Conservation (phyloP, 2,113 vertebrate genomes). For the Lonchura striata region DNA sequence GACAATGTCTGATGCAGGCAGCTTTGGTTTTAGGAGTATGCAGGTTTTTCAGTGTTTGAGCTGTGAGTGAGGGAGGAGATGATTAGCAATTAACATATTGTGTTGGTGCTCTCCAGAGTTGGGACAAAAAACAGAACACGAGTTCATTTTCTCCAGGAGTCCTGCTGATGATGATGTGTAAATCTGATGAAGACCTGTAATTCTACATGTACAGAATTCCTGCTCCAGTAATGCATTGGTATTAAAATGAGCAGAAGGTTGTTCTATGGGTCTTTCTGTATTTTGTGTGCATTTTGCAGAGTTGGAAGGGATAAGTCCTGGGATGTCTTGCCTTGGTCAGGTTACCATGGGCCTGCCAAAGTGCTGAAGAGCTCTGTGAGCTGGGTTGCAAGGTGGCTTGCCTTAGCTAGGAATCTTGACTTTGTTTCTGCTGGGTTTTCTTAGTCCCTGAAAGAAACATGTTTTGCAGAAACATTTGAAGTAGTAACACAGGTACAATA, state of each 20-base stretch:
- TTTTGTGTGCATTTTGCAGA: constrained; percentile 1
- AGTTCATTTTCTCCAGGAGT: background rate
- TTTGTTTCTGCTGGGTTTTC: background rate
- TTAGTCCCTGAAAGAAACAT: background rate
- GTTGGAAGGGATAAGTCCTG: background rate
- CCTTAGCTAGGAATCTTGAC: background rate
- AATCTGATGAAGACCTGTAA: background rate
- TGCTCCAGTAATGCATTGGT: background rate
- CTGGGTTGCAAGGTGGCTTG: background rate
- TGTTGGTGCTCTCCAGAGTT: background rate
- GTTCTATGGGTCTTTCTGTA: background rate
- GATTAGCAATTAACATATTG: background rate
- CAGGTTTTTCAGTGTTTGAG: background rate
- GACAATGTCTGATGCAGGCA: background rate
- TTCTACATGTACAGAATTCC: background rate
- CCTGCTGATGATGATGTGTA: background rate
- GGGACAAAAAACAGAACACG: background rate
- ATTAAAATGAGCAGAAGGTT: background rate
- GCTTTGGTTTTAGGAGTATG: background rate
- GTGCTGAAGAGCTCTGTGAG: background rate
- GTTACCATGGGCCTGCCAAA: background rate
- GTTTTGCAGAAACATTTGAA: background rate
- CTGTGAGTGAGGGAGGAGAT: background rate
- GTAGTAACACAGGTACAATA: background rate
- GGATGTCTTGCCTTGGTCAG: background rate